These are phyloP conservation scores for Mythimna impura DNA, from an alignment of 2,888 invertebrate genomes.

Conservation along the genomic window DNA sequence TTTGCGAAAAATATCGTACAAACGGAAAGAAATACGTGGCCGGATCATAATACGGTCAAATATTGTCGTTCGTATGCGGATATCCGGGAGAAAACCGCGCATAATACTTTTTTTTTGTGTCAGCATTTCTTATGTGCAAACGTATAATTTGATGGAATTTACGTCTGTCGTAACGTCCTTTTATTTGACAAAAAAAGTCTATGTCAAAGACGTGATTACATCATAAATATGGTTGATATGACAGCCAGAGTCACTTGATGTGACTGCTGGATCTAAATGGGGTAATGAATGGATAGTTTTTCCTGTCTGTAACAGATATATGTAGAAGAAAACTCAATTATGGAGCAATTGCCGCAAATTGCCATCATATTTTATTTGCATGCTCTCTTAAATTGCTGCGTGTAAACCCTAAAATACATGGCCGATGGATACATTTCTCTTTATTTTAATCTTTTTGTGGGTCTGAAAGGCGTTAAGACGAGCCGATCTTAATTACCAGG, in stretches of 20 bases:
- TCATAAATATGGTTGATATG: constrained; percentile 42
- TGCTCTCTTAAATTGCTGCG: constrained; percentile 11
- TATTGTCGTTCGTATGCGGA: constrained; percentile 73
- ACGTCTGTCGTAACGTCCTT: constrained; percentile 37
- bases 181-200: constrained; percentile 57
- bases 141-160: constrained; percentile 55
- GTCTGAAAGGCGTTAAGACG: constrained; percentile 40
- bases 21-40: constrained; percentile 69
- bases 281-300: constrained; percentile 45
- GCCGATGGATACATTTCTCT: constrained; percentile 12
- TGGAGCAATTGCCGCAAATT: constrained; percentile 2
- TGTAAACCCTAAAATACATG: constrained; percentile 14
- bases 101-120: constrained; percentile 62
- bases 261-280: constrained; percentile 35
- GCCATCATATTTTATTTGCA: constrained; percentile 9
- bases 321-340: constrained; percentile 20
- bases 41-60: constrained; percentile 70
- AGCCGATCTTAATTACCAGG: constrained; percentile 70
- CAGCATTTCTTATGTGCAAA: constrained; percentile 63
- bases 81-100: constrained; percentile 59
- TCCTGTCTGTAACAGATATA: constrained; percentile 27
- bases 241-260: constrained; percentile 34
- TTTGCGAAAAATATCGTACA: constrained; percentile 78
- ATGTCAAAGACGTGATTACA: constrained; percentile 42
- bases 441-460: constrained; percentile 46